Base-by-base conservation (phyloP, 2,888 invertebrate species). In the Deilephila porcellus region DNA sequence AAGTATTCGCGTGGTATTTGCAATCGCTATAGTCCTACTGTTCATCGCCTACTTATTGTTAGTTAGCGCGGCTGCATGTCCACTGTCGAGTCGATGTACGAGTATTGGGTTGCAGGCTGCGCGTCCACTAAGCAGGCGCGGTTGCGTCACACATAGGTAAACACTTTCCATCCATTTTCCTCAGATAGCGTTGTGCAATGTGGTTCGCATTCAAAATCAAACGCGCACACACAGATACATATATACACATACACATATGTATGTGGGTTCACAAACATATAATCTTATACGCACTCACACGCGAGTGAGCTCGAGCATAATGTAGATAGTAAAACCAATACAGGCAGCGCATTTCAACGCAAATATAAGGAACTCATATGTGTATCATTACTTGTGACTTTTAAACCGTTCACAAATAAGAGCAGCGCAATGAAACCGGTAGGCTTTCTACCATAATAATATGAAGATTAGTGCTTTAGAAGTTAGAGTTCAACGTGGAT, bases 201-300 rank as follows among this genome's bases (percentile, higher is more conserved):
- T 67, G 76, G 76, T 73, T 74, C n/a, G 45, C 34, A 67, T 67
- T 67, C 45, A 67, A 67, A 67, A 25, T 67, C 3, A 67, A 20
- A 52, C 64, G 6, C 64, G 17, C 64, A 67, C 64, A 45, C 8
- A 25, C 64, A 11, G 25, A 25, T 32, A 32, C 5, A 5, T 32
- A 32, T 19, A 32, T 17, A 17, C n/a, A 20, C 6, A n/a, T 1
- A 64, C n/a, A n/a, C 29, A 29, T 20, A 25, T n/a, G 11, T 17
- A 52, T 52, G 6, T 20, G 5, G 17, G 32, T 32, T 34, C 34
- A 63, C 64, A n/a, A 6, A 19, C 34, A 34, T n/a, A 8, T 37
- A 37, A 17, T 34, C 11, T 37, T 17, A 64, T 4, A 64, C 37
- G 37, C 56, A 5, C 19, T 5, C 56, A 56, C n/a, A 45, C 14